These are phyloP conservation scores for Scartelaos histophorus DNA, from an alignment of 2,113 vertebrate genomes.

Conservation along the genomic window DNA sequence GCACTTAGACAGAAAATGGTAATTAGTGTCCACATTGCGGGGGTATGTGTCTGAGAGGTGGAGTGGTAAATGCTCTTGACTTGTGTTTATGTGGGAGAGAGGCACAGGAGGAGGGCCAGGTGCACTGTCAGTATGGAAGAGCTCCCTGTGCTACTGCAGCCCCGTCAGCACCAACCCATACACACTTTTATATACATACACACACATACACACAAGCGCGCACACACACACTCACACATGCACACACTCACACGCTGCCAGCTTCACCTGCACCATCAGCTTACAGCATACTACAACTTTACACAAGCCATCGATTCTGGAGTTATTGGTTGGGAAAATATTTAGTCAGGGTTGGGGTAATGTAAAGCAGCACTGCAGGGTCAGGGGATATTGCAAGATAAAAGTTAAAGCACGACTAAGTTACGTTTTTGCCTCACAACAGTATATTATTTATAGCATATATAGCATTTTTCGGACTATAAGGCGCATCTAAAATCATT, in stretches of 20 bases:
- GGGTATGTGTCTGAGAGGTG: slow-evolving; percentile 1
- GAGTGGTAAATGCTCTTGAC: slow-evolving; percentile 19
- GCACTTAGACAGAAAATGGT: not conserved
- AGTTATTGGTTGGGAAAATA: not conserved
- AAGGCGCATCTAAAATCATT: too few relatives aligned
- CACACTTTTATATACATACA: slow-evolving; percentile 5
- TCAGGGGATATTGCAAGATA: too few relatives aligned
- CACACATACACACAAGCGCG: too few relatives aligned
- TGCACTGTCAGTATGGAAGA: slow-evolving; percentile 21
- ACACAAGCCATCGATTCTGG: slow-evolving; percentile 27
- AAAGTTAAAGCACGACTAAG: too few relatives aligned
- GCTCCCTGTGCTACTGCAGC: slow-evolving; percentile 39
- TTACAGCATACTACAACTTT: slow-evolving; percentile 53
- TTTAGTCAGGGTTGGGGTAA: not conserved
- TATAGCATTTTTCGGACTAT: too few relatives aligned
- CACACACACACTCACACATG: slow-evolving; percentile 4
- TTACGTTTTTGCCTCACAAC: too few relatives aligned
- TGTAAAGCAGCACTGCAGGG: not conserved
- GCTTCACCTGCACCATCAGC: slow-evolving; percentile 48
- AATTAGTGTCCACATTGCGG: not conserved
- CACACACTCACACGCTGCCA: not conserved
- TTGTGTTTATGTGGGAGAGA: slow-evolving; percentile 13
- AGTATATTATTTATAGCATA: too few relatives aligned
- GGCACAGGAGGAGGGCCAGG: slow-evolving; percentile 7
- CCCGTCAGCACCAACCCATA: slow-evolving; percentile 33